Percentiles rank a stretch among this genome's conserved stretches.
Evolutionary conservation across 2,888 invertebrate species (phyloP).

Genomic region (Campoplex nolae): DNA sequence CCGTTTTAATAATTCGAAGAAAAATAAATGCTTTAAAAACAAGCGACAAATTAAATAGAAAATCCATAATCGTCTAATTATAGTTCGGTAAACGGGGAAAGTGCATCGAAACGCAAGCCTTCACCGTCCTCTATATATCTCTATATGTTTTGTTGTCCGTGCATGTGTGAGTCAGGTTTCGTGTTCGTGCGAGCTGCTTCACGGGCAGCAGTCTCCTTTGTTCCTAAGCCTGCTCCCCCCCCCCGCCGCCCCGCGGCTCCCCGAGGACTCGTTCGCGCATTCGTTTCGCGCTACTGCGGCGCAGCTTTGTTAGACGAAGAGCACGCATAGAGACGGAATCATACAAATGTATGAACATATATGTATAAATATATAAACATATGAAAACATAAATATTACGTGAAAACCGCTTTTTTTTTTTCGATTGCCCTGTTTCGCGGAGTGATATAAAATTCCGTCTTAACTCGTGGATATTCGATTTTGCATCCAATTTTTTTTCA

Average conservation of each 20-base stretch:
- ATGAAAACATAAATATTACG: not conserved
- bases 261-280: slow-evolving; percentile 76
- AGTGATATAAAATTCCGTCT: not conserved
- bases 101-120: slow-evolving; percentile 43
- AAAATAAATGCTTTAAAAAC: too few species aligned
- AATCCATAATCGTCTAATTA: slow-evolving; percentile 46
- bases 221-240: slow-evolving; percentile 67
- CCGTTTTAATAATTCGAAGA: not conserved
- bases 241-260: not conserved
- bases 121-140: not conserved
- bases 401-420: not conserved
- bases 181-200: slow-evolving; percentile 28
- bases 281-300: slow-evolving; percentile 77
- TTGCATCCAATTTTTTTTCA: not conserved
- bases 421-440: not conserved
- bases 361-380: not conserved
- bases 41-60: slow-evolving; percentile 9
- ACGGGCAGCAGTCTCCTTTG: slow-evolving; percentile 75
- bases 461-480: not conserved
- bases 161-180: not conserved
- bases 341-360: not conserved
- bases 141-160: not conserved
- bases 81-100: slow-evolving; percentile 42
- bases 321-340: slow-evolving; percentile 41
- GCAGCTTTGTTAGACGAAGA: slow-evolving; percentile 79